A percentile compares a stretch with the other conserved stretches of the same genome.
Conservation (phyloP, 1,140 invertebrate genomes). For the Stegodyphus dumicola region DNA sequence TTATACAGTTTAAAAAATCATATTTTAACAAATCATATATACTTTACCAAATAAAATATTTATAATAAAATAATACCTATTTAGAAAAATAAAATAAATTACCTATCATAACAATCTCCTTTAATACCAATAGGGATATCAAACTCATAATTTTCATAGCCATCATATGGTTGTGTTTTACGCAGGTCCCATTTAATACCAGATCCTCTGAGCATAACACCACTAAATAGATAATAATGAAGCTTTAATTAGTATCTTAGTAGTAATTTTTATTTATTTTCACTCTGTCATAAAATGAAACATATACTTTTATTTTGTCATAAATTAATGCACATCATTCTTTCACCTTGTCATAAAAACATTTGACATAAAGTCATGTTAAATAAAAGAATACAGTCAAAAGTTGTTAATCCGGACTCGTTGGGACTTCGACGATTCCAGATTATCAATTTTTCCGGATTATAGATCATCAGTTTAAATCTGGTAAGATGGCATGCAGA, state of each 20-base stretch:
- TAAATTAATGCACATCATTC: too few species aligned
- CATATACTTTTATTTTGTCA: too few species aligned
- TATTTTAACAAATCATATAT: too few species aligned
- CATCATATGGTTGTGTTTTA: conserved; percentile 96
- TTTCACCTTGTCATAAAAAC: background rate
- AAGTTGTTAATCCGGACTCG: too few species aligned
- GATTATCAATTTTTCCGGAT: too few species aligned
- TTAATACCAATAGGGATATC: conserved; percentile 94
- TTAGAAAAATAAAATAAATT: conserved; percentile 52
- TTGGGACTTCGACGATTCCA: too few species aligned
- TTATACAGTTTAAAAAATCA: too few species aligned
- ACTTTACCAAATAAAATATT: too few species aligned
- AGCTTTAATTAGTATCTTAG: background rate
- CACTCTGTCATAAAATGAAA: background rate
- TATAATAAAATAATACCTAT: too few species aligned
- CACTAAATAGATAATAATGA: conserved; percentile 43
- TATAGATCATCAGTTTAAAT: too few species aligned
- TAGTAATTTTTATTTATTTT: background rate
- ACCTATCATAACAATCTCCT: conserved; percentile 97
- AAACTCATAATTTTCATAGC: conserved; percentile 93
- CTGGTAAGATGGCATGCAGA: too few species aligned
- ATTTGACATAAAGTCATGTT: too few species aligned
- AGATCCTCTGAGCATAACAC: conserved; percentile 65
- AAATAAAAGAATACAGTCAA: background rate
- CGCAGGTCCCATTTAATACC: conserved; percentile 98